Conservation (phyloP, 2,113 vertebrate genomes). For the Tachysurus vachellii region DNA sequence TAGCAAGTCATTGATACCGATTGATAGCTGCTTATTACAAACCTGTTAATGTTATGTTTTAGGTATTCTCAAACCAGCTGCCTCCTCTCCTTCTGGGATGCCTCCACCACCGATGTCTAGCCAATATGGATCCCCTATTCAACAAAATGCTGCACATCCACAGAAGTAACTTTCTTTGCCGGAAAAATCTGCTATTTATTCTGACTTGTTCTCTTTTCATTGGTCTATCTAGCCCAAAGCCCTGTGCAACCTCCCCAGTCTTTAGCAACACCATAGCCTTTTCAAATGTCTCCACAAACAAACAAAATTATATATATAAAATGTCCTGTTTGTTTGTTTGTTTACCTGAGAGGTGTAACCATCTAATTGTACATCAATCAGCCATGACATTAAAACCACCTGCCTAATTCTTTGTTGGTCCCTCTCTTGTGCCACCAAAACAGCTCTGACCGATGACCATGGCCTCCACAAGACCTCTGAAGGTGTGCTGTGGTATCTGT, state of each 20-base stretch:
- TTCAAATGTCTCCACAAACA: too few species aligned
- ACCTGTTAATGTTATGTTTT: conserved; percentile 44
- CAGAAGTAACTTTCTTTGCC: conserved; percentile 71
- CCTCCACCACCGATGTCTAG: conserved; percentile 64
- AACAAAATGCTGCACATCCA: conserved; percentile 77
- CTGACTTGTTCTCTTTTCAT: neutral
- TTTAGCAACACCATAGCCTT: conserved; percentile 37
- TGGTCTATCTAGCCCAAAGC: conserved; percentile 67
- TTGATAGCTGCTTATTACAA: conserved; percentile 1
- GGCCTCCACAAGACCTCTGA: too few species aligned
- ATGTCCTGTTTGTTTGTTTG: too few species aligned
- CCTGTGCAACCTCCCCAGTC: conserved; percentile 55
- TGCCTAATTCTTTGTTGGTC: too few species aligned
- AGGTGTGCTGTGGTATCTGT: too few species aligned
- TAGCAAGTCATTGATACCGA: neutral
- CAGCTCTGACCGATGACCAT: too few species aligned
- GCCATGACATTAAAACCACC: too few species aligned
- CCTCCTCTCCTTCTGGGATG: conserved; percentile 65
- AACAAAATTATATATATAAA: too few species aligned
- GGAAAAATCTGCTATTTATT: neutral
- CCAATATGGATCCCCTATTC: conserved; percentile 68
- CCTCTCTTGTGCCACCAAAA: too few species aligned
- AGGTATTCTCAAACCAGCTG: conserved; percentile 80
- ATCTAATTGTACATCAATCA: too few species aligned
- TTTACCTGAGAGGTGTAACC: too few species aligned